Evolutionary conservation across 2,888 invertebrate species (phyloP).

Genomic region (Sinodicranocentrus sp.): DNA sequence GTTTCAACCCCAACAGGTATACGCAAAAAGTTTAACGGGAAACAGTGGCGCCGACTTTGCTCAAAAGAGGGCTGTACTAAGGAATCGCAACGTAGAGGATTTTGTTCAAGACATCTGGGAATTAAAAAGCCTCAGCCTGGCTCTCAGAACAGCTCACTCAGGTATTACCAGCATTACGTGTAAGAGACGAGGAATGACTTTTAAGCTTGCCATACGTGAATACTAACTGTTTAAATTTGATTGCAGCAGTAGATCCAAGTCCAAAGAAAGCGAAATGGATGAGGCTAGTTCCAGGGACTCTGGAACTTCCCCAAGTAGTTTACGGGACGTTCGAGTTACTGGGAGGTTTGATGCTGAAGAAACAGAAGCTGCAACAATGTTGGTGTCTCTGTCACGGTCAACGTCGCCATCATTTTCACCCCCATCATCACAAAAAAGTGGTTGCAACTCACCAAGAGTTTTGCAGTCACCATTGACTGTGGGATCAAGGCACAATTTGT

Average conservation of each 20-base stretch:
- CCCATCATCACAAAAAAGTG: constrained; percentile 82
- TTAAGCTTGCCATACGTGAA: neutral
- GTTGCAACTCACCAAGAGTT: constrained; percentile 85
- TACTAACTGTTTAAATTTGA: neutral
- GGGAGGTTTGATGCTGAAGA: constrained; percentile 95
- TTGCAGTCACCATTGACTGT: constrained; percentile 84
- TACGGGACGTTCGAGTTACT: constrained; percentile 78
- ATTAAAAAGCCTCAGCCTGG: constrained; percentile 83
- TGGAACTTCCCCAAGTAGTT: constrained; percentile 74
- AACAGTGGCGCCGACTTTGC: constrained; percentile 98
- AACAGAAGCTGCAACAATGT: constrained; percentile 97
- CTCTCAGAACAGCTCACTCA: constrained; percentile 72
- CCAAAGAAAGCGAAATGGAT: constrained; percentile 76
- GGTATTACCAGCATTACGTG: too few relatives aligned
- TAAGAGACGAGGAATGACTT: too few relatives aligned
- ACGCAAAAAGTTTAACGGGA: constrained; percentile 99
- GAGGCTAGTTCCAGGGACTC: constrained; percentile 76
- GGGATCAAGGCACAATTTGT: constrained; percentile 90
- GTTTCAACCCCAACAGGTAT: constrained; percentile 96
- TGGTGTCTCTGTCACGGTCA: constrained; percentile 89
- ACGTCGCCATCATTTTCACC: constrained; percentile 92
- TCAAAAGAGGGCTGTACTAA: constrained; percentile 96
- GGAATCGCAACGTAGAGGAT: constrained; percentile 98
- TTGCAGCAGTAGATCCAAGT: constrained; percentile 72
- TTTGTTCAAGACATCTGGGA: constrained; percentile 97